Conservation (phyloP, 2,888 invertebrate genomes). For the Drosophila basisetae region DNA sequence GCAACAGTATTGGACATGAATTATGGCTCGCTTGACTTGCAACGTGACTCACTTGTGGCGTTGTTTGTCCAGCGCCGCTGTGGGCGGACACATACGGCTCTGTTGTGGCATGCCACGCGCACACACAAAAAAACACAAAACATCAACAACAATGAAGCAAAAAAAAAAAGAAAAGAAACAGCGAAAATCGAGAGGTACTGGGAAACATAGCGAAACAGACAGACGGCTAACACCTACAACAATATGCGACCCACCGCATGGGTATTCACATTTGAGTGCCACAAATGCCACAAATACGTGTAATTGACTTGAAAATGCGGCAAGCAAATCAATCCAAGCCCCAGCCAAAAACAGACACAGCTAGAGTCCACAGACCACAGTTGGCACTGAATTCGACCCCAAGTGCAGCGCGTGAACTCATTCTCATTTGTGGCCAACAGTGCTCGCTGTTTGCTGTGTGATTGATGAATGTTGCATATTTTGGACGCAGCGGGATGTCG, state of each 20-base stretch:
- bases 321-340: conserved; percentile 79
- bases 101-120: conserved; percentile 74
- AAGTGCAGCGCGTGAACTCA: conserved; percentile 77
- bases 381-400: conserved; percentile 61
- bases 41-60: conserved; percentile 73
- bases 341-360: conserved; percentile 22
- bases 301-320: conserved; percentile 83
- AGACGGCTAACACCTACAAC: conserved; percentile 68
- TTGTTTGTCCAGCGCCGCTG: conserved; percentile 58
- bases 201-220: conserved; percentile 62
- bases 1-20: conserved; percentile 60
- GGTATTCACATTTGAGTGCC: conserved; percentile 71
- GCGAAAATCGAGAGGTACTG: conserved; percentile 25
- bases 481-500: conserved; percentile 77
- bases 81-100: conserved; percentile 71
- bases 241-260: conserved; percentile 66
- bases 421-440: conserved; percentile 62
- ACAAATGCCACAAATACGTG: conserved; percentile 79
- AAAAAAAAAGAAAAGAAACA: conserved; percentile 15
- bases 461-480: conserved; percentile 83
- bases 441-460: conserved; percentile 75
- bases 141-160: conserved; percentile 21
- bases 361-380: conserved; percentile 22
- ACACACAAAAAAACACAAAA: conserved; percentile 37
- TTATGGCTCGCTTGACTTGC: conserved; percentile 64